Evolutionary conservation across 2,888 invertebrate genomes (phyloP).

Genomic region (Camponotus fellah): DNA sequence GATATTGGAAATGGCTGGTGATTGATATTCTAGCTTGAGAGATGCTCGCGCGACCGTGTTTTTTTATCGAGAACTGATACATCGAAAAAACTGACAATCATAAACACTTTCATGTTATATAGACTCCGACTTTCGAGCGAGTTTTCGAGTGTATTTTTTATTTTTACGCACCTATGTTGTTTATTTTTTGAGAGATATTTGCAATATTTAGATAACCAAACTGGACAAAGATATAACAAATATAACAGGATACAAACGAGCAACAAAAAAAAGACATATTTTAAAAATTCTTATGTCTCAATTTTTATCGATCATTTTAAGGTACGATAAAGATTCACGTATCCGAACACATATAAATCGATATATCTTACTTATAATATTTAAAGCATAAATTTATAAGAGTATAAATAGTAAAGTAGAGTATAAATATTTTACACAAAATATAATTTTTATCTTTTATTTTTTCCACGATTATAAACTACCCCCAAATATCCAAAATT

Average conservation of each 20-base stretch:
- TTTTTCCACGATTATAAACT: background rate
- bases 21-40: slow-evolving; percentile 44
- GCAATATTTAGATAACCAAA: slow-evolving; percentile 5
- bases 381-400: background rate
- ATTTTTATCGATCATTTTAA: background rate
- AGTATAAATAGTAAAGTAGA: no score
- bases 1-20: slow-evolving; percentile 40
- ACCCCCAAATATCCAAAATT: slow-evolving; percentile 3
- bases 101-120: slow-evolving; percentile 24
- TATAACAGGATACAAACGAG: background rate
- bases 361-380: background rate
- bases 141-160: slow-evolving; percentile 16
- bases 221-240: background rate
- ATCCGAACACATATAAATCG: background rate
- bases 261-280: background rate
- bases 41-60: slow-evolving; percentile 20
- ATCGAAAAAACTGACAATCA: slow-evolving; percentile 12
- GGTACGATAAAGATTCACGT: background rate
- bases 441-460: slow-evolving; percentile 4
- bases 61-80: slow-evolving; percentile 25
- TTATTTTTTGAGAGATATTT: slow-evolving; percentile 12
- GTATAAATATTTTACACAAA: no score
- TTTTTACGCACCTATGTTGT: slow-evolving; percentile 5
- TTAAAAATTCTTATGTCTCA: background rate
- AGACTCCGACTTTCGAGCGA: background rate